phyloP scores from a whole-genome alignment of 2,113 vertebrate species.

The Phoxinus phoxinus region DNA sequence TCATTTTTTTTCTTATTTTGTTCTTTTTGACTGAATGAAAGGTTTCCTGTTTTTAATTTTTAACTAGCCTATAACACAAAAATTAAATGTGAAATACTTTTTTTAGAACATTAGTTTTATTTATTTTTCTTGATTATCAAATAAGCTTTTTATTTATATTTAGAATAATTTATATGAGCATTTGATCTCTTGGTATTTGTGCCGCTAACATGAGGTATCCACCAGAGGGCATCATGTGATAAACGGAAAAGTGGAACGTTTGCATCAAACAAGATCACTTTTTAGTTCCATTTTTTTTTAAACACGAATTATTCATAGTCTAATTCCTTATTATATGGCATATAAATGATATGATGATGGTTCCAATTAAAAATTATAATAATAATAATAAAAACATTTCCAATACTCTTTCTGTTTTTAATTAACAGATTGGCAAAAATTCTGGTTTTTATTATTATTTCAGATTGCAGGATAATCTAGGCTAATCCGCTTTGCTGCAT shows the following conservation, averaged over 20 bases:
- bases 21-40: not conserved
- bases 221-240: slow-evolving; percentile 33
- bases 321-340: not conserved
- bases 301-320: not conserved
- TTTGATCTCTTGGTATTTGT: not conserved
- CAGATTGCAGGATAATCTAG: not conserved
- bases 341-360: not conserved
- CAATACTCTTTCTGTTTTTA: not conserved
- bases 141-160: not conserved
- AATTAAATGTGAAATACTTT: not conserved
- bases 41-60: not conserved
- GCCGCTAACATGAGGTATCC: not conserved
- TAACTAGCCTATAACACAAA: not conserved
- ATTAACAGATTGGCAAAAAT: not conserved
- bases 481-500: not conserved
- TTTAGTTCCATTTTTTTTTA: not conserved
- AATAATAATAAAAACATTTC: not conserved
- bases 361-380: not conserved
- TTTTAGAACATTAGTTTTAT: not conserved
- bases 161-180: no score
- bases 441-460: not conserved
- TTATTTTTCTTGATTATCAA: not conserved
- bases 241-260: not conserved
- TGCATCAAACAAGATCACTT: not conserved
- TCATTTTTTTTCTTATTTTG: not conserved